A percentile compares a stretch with the other conserved stretches of the same genome.
phyloP scores from a whole-genome alignment of 2,888 invertebrate genomes.

The Campoplex capitator region DNA sequence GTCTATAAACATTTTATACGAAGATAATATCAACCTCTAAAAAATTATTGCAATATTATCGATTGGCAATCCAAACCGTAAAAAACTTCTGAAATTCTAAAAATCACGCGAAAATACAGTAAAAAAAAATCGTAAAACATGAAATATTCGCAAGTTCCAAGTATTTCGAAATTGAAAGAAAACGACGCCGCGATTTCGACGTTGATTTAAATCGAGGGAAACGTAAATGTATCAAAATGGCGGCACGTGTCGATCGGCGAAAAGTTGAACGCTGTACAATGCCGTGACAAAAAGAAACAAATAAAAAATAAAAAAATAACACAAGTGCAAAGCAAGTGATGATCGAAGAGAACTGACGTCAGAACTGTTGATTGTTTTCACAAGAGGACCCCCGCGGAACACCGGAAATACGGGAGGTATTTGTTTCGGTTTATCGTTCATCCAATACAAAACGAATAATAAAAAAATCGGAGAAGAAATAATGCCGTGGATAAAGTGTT shows the following conservation, averaged over 20 bases:
- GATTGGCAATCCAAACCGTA: background rate
- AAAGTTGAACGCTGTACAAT: conserved; percentile 24
- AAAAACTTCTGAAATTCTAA: background rate
- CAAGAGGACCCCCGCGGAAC: conserved; percentile 39
- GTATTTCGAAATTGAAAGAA: background rate
- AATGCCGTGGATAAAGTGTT: conserved; percentile 84
- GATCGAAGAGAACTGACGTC: background rate
- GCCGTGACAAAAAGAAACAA: conserved; percentile 33
- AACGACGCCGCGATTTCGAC: background rate
- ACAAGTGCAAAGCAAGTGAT: background rate
- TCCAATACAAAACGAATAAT: conserved; percentile 65
- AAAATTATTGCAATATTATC: background rate
- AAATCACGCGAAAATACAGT: background rate
- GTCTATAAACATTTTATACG: background rate
- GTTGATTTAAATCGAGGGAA: background rate
- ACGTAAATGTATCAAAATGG: conserved; percentile 43
- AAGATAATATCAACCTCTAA: background rate
- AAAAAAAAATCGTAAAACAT: background rate
- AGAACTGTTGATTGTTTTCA: background rate
- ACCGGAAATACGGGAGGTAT: conserved; percentile 15
- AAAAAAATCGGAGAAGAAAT: conserved; percentile 76
- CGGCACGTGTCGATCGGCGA: conserved; percentile 36
- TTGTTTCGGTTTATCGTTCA: background rate
- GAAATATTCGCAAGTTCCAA: background rate
- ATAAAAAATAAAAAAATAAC: background rate